Evolutionary conservation across 2,113 vertebrate species (phyloP).

Genomic region (Lucifuga dentata): DNA sequence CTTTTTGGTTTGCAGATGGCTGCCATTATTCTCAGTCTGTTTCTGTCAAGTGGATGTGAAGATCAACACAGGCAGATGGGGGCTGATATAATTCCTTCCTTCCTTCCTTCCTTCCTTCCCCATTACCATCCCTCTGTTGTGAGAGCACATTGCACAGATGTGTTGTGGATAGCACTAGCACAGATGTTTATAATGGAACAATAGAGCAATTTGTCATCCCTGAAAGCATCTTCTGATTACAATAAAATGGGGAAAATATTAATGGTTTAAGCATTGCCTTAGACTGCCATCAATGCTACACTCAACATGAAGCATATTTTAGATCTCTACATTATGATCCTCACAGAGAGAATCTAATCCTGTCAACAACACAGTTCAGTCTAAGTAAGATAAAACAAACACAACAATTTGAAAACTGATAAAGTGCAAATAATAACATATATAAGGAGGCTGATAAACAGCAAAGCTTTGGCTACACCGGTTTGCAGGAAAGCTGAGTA

Average conservation of each 20-base stretch:
- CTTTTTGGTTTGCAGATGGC: constrained; percentile 46
- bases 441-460: constrained; percentile 15
- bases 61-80: constrained; percentile 13
- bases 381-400: too few species aligned
- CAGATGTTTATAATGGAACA: constrained; percentile 42
- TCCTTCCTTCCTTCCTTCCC: not conserved
- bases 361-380: too few species aligned
- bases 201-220: constrained; percentile 35
- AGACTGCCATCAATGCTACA: not conserved
- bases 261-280: not conserved
- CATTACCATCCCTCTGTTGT: not conserved
- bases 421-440: too few species aligned
- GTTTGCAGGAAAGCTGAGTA: constrained; percentile 1
- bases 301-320: constrained; percentile 3
- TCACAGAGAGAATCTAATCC: too few species aligned
- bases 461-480: constrained; percentile 1
- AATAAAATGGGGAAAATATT: constrained; percentile 12
- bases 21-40: not conserved
- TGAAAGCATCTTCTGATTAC: not conserved
- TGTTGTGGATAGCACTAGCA: constrained; percentile 15
- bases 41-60: constrained; percentile 6
- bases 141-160: constrained; percentile 9
- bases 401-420: too few species aligned
- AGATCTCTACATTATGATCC: too few species aligned
- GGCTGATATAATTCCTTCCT: constrained; percentile 33